Evolutionary conservation across 2,797 vertebrate species (phyloP).

Genomic region (Nothura maculosa): DNA sequence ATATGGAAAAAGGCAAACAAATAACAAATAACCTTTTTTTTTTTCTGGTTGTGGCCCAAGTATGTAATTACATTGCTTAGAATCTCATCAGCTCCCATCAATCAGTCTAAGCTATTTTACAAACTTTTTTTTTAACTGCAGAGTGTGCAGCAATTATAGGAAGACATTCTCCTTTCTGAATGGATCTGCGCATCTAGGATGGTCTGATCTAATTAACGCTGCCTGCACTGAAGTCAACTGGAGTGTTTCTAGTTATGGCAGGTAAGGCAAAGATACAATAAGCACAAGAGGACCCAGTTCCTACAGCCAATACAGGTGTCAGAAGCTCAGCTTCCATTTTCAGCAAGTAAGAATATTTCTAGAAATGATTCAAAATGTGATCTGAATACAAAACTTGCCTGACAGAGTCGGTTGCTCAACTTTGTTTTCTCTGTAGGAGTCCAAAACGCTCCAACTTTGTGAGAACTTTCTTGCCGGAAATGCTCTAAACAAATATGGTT

Average conservation of each 20-base stretch:
- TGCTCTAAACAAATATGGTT: background rate
- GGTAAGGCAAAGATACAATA: background rate
- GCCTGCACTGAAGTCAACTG: constrained; percentile 18
- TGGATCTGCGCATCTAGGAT: constrained; percentile 41
- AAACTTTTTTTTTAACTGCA: constrained; percentile 47
- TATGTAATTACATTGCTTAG: constrained; percentile 53
- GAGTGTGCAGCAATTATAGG: constrained; percentile 1
- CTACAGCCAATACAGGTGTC: background rate
- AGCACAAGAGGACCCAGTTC: background rate
- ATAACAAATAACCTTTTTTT: background rate
- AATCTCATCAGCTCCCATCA: constrained; percentile 56
- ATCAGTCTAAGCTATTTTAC: constrained; percentile 48
- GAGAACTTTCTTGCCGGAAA: background rate
- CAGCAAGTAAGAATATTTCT: background rate
- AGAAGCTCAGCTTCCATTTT: background rate
- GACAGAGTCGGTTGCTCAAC: background rate
- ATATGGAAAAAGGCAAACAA: constrained; percentile 47
- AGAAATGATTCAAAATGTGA: background rate
- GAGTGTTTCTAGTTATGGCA: constrained; percentile 7
- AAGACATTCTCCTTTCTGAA: constrained; percentile 53
- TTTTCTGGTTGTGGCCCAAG: constrained; percentile 39
- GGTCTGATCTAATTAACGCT: constrained; percentile 55
- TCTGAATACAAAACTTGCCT: background rate
- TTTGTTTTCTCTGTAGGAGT: background rate
- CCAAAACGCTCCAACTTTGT: background rate